phyloP scores from a whole-genome alignment of 2,113 vertebrate species.

The Hylia prasina region DNA sequence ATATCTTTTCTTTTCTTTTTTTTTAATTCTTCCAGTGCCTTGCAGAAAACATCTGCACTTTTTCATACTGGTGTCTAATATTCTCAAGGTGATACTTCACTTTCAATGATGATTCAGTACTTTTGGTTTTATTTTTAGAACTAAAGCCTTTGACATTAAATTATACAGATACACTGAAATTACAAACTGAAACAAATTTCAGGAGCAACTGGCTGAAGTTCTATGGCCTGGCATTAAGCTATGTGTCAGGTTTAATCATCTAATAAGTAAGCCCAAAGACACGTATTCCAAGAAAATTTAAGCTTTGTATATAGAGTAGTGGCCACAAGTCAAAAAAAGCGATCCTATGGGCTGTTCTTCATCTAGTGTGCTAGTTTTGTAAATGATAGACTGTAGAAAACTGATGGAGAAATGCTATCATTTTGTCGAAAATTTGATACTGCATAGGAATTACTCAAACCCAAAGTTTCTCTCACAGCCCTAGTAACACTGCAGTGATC shows the following conservation, averaged over 20 bases:
- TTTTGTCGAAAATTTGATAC: background rate
- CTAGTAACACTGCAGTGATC: background rate
- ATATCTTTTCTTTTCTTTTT: background rate
- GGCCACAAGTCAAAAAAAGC: background rate
- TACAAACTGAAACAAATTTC: background rate
- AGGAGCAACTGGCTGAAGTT: background rate
- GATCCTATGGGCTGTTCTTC: background rate
- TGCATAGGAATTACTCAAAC: background rate
- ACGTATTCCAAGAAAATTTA: background rate
- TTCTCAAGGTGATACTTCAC: conserved; percentile 17
- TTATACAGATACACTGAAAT: background rate
- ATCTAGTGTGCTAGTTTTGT: background rate
- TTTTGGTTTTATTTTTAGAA: conserved; percentile 40
- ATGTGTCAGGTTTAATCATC: background rate
- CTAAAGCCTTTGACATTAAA: background rate
- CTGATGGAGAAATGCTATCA: background rate
- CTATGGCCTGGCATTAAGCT: background rate
- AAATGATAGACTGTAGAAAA: background rate
- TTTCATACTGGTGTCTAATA: background rate
- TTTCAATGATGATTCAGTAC: background rate
- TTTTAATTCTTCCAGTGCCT: background rate
- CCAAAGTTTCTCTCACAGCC: background rate
- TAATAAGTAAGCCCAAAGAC: background rate
- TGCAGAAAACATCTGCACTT: background rate
- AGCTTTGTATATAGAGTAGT: background rate